Evolutionary conservation across 2,113 vertebrate species (phyloP).

Genomic region (Malurus elegans): DNA sequence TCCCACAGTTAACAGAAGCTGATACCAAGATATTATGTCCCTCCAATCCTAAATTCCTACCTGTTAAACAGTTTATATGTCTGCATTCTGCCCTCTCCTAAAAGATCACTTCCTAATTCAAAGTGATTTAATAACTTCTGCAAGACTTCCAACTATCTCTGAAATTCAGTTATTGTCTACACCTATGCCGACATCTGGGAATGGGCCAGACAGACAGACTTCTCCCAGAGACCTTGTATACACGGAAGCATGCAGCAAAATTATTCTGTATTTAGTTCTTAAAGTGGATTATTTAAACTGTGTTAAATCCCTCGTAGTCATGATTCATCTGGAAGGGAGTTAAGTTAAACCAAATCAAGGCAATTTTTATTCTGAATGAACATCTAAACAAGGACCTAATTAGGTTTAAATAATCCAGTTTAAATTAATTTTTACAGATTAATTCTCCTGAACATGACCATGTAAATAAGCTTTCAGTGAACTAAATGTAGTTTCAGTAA

Average conservation of each 20-base stretch:
- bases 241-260: neutral
- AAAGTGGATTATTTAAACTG: conserved; percentile 56
- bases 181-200: neutral
- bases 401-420: conserved; percentile 53
- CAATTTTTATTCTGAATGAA: conserved; percentile 34
- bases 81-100: neutral
- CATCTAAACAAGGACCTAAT: conserved; percentile 20
- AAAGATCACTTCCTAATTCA: neutral
- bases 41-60: neutral
- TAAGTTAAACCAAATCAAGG: conserved; percentile 51
- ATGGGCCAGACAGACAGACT: neutral
- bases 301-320: neutral
- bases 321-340: conserved; percentile 49
- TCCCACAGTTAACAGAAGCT: neutral
- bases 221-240: neutral
- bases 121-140: neutral
- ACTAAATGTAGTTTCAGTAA: conserved; percentile 4
- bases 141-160: neutral
- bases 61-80: neutral
- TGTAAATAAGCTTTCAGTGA: conserved; percentile 2
- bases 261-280: conserved; percentile 31
- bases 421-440: conserved; percentile 27
- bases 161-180: neutral
- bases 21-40: neutral
- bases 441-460: conserved; percentile 18